Base-by-base conservation (phyloP, 2,888 invertebrate genomes). In the Diarsia brunnea region DNA sequence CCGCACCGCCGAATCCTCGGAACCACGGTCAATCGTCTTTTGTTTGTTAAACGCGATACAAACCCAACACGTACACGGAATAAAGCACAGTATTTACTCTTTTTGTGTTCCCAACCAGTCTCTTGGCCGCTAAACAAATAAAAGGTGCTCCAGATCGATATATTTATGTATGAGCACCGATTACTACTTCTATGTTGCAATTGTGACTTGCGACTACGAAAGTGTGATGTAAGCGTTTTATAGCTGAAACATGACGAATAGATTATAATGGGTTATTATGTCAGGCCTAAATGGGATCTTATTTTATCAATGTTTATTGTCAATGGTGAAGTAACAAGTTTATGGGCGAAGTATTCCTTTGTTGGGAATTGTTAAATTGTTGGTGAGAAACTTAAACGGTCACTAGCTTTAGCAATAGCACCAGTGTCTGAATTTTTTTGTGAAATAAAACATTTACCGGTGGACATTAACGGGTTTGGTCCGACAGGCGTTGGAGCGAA, bases 1-100 rank as follows among this genome's bases (percentile, higher is more conserved):
- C 79, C 78, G 65, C 74, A 67, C 80, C 81, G 87, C 89, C 88
- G 89, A 88, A 85, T 86, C 88, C 90, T 87, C 89, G 88, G 89
- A 88, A 90, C 92, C 91, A 89, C 89, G 90, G 87, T 92, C 92
- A 88, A 92, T 93, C 92, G 90, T 89, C 94, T 94, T 95, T 96
- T 96, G 95, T 96, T 95, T 95, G 94, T 94, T 94, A 93, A 95
- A 93, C 90, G 89, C 91, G 86, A 89, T 91, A 95, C 92, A 95
- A 94, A 95, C 93, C 93, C 92, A 93, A 95, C 94, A 93, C 92
- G 93, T 90, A 91, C 89, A 90, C 84, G 88, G 89, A 92, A 92
- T 91, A 92, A 87, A 88, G 89, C 88, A 88, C 84, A 88, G 81
- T 82, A 84, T 90, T 88, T 77, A 76, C 86, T 88, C 88, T 90